A percentile compares a stretch with the other conserved stretches of the same genome.
Conservation (phyloP, 1,140 invertebrate genomes). For the Drosophila ironensis region DNA sequence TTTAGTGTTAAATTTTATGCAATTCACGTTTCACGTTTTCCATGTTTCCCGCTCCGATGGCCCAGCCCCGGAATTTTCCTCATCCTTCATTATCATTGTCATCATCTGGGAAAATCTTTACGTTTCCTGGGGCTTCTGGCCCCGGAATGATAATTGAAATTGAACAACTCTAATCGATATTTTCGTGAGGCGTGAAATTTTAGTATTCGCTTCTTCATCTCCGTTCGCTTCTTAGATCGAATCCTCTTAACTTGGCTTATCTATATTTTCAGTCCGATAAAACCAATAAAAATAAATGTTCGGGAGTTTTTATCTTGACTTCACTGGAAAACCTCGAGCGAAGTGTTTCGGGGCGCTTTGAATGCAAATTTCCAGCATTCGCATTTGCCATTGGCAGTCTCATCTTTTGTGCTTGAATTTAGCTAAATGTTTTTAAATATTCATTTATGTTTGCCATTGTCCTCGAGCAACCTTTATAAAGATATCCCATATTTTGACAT, state of each 20-base stretch:
- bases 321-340: constrained; percentile 20
- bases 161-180: constrained; percentile 53
- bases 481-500: background rate
- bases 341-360: background rate
- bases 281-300: constrained; percentile 10
- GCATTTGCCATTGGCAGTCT: background rate
- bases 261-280: constrained; percentile 15
- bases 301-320: constrained; percentile 26
- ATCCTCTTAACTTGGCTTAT: constrained; percentile 37
- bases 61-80: background rate
- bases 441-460: constrained; percentile 15
- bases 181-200: constrained; percentile 44
- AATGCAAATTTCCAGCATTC: constrained; percentile 28
- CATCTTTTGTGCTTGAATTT: background rate
- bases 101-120: constrained; percentile 44
- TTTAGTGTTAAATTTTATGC: constrained; percentile 70
- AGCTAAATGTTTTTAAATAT: constrained; percentile 11
- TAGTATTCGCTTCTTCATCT: constrained; percentile 4
- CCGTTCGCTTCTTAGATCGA: background rate
- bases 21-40: constrained; percentile 64
- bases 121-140: constrained; percentile 16
- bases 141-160: constrained; percentile 51
- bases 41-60: constrained; percentile 32
- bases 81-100: constrained; percentile 39
- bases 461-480: background rate